Conservation (phyloP, 2,113 vertebrate genomes). For the Ochotona princeps region DNA sequence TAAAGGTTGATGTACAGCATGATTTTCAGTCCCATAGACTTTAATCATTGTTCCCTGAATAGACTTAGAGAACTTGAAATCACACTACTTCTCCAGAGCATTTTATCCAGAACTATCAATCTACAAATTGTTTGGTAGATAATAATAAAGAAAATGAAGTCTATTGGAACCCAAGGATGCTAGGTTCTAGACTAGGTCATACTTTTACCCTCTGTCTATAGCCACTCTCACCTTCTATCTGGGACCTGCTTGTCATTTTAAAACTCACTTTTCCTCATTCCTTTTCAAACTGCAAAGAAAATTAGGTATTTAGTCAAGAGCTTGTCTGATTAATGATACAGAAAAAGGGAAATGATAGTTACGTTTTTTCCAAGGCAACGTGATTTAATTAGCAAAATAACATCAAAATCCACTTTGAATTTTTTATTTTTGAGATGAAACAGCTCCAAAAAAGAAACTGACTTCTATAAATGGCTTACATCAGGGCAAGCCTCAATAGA, state of each 20-base stretch:
- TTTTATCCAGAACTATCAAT: neutral
- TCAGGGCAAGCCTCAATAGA: neutral
- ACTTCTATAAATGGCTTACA: neutral
- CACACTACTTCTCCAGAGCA: neutral
- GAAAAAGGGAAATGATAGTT: neutral
- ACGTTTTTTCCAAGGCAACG: neutral
- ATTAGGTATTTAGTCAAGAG: neutral
- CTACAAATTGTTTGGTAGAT: neutral
- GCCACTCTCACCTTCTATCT: neutral
- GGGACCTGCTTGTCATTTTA: neutral
- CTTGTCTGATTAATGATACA: neutral
- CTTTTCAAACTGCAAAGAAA: neutral
- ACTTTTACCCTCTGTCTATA: neutral
- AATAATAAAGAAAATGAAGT: neutral
- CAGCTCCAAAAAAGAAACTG: neutral
- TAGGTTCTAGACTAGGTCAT: neutral
- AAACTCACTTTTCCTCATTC: conserved; percentile 10
- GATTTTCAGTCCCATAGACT: neutral
- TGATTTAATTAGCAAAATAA: neutral
- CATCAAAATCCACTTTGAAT: neutral
- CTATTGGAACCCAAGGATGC: neutral
- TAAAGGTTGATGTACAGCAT: neutral
- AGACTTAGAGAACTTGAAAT: neutral
- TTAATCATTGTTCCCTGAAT: neutral
- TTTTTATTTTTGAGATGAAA: neutral